A percentile compares a stretch with the other conserved stretches of the same genome.
Evolutionary conservation across 2,888 invertebrate genomes (phyloP).

Genomic region (Lutraria lutraria): DNA sequence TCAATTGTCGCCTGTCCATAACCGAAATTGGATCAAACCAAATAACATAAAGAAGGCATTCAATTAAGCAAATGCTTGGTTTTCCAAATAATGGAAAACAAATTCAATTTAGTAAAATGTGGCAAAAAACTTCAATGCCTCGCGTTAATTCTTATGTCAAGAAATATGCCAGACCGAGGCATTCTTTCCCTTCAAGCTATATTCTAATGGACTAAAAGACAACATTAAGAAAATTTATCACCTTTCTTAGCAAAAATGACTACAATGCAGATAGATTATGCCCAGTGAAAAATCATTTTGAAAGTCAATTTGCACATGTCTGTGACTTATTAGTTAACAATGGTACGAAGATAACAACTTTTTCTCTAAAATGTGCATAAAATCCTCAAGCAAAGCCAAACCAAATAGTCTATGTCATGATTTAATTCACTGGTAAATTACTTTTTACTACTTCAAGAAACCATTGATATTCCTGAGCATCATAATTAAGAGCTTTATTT

Average conservation of each 20-base stretch:
- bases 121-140: conserved; percentile 40
- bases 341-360: not conserved
- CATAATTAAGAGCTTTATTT: conserved; percentile 30
- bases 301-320: conserved; percentile 23
- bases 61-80: conserved; percentile 41
- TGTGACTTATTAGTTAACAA: conserved; percentile 7
- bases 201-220: conserved; percentile 18
- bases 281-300: conserved; percentile 4
- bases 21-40: conserved; percentile 33
- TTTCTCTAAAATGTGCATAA: conserved; percentile 10
- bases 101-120: conserved; percentile 51
- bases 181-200: not conserved
- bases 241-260: conserved; percentile 14
- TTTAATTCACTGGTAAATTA: conserved; percentile 19
- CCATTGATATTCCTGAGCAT: conserved; percentile 25
- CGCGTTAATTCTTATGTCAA: conserved; percentile 34
- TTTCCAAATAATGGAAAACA: conserved; percentile 44
- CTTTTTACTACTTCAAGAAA: conserved; percentile 27
- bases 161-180: conserved; percentile 9
- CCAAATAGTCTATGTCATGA: not conserved
- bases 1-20: conserved; percentile 40
- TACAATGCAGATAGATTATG: conserved; percentile 14
- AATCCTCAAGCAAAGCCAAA: not conserved
- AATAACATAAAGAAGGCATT: conserved; percentile 34
- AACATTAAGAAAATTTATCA: conserved; percentile 30